Evolutionary conservation across 2,113 vertebrate species (phyloP).

Genomic region (Cricetomys ansorgei): DNA sequence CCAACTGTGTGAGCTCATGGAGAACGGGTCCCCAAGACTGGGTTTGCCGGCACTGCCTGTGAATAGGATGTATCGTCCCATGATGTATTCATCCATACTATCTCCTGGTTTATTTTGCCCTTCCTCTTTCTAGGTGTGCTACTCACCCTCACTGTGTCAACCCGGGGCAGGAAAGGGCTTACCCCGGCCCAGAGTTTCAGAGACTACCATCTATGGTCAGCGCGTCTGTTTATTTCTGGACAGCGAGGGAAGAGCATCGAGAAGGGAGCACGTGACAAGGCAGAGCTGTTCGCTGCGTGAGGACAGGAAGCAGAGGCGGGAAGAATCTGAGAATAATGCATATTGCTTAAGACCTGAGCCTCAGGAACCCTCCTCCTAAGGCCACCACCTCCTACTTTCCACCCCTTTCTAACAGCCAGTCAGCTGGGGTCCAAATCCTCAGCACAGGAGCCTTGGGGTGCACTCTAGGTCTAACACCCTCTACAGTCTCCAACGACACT

Average conservation of each 20-base stretch:
- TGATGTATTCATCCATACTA: not conserved
- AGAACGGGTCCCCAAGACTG: not conserved
- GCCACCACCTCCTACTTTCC: no score
- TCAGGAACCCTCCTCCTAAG: no score
- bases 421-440: not conserved
- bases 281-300: not conserved
- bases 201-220: not conserved
- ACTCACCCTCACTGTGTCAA: no score
- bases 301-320: not conserved
- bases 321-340: no score
- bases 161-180: not conserved
- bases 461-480: not conserved
- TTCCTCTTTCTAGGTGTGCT: not conserved
- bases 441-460: not conserved
- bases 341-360: not conserved
- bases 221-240: not conserved
- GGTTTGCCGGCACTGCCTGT: not conserved
- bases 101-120: no score
- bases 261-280: fast-evolving
- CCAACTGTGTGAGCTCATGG: not conserved
- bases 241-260: not conserved
- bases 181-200: not conserved
- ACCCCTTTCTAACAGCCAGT: not conserved
- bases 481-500: not conserved
- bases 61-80: not conserved